Evolutionary conservation across 1,140 invertebrate species (phyloP).

Genomic region (Penaeus indicus): DNA sequence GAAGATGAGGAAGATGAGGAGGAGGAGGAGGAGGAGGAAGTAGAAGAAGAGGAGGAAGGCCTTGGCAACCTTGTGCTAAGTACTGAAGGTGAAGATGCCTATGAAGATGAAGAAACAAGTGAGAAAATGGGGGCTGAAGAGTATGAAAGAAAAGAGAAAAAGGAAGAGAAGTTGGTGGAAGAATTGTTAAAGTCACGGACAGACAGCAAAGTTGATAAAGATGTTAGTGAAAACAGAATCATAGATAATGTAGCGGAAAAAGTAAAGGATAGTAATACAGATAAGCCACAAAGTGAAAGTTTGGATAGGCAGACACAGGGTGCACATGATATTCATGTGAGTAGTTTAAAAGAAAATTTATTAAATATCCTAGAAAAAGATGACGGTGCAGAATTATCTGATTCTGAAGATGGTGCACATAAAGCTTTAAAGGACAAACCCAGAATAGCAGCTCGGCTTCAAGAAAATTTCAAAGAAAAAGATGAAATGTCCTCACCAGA

Average conservation of each 20-base stretch:
- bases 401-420: too few relatives aligned
- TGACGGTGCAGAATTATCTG: too few relatives aligned
- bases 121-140: slow-evolving; percentile 33
- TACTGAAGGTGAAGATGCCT: slow-evolving; percentile 13
- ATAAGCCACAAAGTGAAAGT: too few relatives aligned
- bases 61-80: not conserved
- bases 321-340: too few relatives aligned
- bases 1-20: slow-evolving; percentile 20
- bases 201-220: not conserved
- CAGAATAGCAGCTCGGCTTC: too few relatives aligned
- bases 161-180: not conserved
- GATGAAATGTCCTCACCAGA: not conserved
- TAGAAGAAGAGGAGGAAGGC: slow-evolving; percentile 43
- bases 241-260: not conserved
- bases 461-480: slow-evolving; percentile 25
- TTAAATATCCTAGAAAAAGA: too few relatives aligned
- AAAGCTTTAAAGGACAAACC: too few relatives aligned
- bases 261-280: not conserved
- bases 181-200: slow-evolving; percentile 1
- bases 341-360: too few relatives aligned
- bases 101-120: slow-evolving; percentile 24
- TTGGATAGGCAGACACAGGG: too few relatives aligned
- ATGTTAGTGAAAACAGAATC: slow-evolving; percentile 3
- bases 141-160: slow-evolving; percentile 6
- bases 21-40: slow-evolving; percentile 46